Percentiles rank a stretch among this genome's conserved stretches.
Conservation (phyloP, 2,113 vertebrate genomes). For the Gobio gobio region DNA sequence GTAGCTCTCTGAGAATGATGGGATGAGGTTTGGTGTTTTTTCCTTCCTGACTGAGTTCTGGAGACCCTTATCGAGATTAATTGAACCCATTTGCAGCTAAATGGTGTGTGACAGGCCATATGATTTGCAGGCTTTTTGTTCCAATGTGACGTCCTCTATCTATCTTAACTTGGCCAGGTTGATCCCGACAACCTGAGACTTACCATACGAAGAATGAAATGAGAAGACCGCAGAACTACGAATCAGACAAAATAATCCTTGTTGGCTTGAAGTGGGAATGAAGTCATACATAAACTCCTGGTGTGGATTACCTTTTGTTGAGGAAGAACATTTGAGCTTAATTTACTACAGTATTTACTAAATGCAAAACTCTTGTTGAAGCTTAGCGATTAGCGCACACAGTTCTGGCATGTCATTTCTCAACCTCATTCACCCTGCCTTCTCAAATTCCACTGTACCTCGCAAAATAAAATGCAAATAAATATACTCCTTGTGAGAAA, state of each 20-base stretch:
- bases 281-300: constrained; percentile 19
- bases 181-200: constrained; percentile 41
- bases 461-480: not conserved
- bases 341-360: constrained; percentile 20
- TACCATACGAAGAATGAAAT: constrained; percentile 26
- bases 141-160: constrained; percentile 51
- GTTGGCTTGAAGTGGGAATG: constrained; percentile 22
- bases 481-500: not conserved
- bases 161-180: constrained; percentile 42
- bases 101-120: constrained; percentile 52
- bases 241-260: constrained; percentile 34
- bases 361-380: constrained; percentile 11
- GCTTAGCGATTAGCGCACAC: not conserved
- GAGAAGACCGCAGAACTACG: not conserved
- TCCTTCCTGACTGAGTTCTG: constrained; percentile 43
- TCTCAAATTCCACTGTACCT: not conserved
- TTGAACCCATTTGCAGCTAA: constrained; percentile 57
- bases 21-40: constrained; percentile 25
- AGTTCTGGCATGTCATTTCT: not conserved
- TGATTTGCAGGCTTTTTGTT: constrained; percentile 53
- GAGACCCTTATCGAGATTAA: constrained; percentile 56
- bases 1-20: constrained; percentile 49
- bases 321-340: constrained; percentile 2
- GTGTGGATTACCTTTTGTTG: constrained; percentile 18
- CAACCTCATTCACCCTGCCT: not conserved